phyloP scores from a whole-genome alignment of 2,888 invertebrate species.

The Cheilosia scutellata region DNA sequence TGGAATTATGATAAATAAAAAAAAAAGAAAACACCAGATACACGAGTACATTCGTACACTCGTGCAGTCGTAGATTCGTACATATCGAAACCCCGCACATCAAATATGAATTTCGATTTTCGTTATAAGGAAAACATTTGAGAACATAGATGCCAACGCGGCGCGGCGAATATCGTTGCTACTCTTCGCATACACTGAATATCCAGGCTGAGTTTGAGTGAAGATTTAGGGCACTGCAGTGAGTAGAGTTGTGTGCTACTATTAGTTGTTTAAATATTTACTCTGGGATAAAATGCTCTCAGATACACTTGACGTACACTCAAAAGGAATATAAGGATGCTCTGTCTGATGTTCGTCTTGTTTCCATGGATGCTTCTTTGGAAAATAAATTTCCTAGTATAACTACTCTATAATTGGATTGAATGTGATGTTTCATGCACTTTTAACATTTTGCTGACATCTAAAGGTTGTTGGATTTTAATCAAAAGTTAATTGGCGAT shows the following conservation, averaged over 20 bases:
- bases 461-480: constrained; percentile 29
- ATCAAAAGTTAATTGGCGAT: constrained; percentile 44
- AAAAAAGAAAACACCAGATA: constrained; percentile 3
- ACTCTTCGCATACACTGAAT: not conserved
- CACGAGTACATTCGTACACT: not conserved
- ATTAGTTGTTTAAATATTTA: constrained; percentile 76
- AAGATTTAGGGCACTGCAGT: constrained; percentile 42
- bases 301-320: constrained; percentile 59
- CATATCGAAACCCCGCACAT: constrained; percentile 35
- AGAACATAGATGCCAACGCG: constrained; percentile 6
- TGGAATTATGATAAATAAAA: constrained; percentile 62
- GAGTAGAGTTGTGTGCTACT: constrained; percentile 53
- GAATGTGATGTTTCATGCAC: constrained; percentile 44
- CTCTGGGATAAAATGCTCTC: constrained; percentile 65
- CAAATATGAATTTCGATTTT: constrained; percentile 70
- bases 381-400: constrained; percentile 11
- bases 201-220: constrained; percentile 20
- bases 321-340: constrained; percentile 46
- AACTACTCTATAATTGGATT: constrained; percentile 30
- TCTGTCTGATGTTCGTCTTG: constrained; percentile 30
- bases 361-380: constrained; percentile 2
- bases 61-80: not conserved
- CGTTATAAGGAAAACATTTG: constrained; percentile 35
- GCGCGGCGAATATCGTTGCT: not conserved
- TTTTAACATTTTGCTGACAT: constrained; percentile 52